These are phyloP conservation scores for Sericinus montela DNA, from an alignment of 2,888 invertebrate genomes.

Conservation along the genomic window DNA sequence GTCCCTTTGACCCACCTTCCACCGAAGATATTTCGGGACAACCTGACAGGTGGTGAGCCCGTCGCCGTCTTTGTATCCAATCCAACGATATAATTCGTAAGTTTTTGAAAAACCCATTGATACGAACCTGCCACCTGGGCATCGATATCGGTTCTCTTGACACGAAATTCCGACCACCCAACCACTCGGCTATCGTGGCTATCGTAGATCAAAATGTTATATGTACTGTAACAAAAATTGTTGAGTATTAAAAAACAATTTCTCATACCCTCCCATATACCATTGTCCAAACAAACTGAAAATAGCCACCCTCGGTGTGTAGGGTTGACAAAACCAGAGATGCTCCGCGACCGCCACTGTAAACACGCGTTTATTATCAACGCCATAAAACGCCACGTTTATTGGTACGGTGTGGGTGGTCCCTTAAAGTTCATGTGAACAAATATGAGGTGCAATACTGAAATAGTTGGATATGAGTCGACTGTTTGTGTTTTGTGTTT, in stretches of 20 bases:
- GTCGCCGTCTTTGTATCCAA: no score
- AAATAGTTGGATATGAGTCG: slow-evolving; percentile 33
- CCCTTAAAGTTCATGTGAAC: slow-evolving; percentile 50
- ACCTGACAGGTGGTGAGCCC: no score
- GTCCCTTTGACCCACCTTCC: no score
- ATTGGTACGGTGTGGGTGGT: slow-evolving; percentile 69
- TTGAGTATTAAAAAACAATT: slow-evolving; percentile 19
- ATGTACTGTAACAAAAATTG: slow-evolving; percentile 16
- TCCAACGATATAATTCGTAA: no score
- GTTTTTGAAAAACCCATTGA: no score
- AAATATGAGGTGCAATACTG: slow-evolving; percentile 33
- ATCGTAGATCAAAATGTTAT: not conserved
- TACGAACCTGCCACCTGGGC: no score
- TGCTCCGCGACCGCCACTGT: slow-evolving; percentile 43
- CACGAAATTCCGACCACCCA: no score
- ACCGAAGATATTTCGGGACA: no score
- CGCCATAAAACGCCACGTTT: slow-evolving; percentile 65
- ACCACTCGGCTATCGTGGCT: no score
- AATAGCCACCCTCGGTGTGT: slow-evolving; percentile 34
- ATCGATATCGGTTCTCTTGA: no score
- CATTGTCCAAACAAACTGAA: slow-evolving; percentile 40
- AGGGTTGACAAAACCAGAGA: slow-evolving; percentile 42
- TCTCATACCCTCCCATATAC: slow-evolving; percentile 27
- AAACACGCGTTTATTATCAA: slow-evolving; percentile 68
- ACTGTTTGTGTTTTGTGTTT: slow-evolving; percentile 38